phyloP scores from a whole-genome alignment of 1,140 invertebrate species.

The Leguminivora glycinivorella region DNA sequence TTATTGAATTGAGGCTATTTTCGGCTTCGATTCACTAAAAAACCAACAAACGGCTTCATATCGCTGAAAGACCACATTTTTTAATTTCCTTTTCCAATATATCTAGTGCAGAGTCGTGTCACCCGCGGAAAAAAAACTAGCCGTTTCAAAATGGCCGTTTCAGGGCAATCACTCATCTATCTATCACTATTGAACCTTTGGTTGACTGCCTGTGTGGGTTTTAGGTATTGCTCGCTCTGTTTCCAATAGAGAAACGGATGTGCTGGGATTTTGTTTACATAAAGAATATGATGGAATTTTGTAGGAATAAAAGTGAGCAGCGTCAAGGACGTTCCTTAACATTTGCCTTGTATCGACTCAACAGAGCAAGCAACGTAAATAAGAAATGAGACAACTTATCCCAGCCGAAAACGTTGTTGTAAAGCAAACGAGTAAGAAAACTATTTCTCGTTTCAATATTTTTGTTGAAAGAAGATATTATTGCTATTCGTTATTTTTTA shows the following conservation, averaged over 20 bases:
- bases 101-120: not conserved
- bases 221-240: not conserved
- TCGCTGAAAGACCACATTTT: not conserved
- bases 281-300: too few species aligned
- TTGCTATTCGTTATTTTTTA: too few species aligned
- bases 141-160: not conserved
- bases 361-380: too few species aligned
- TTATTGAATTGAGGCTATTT: not conserved
- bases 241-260: not conserved
- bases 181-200: not conserved
- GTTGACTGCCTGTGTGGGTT: not conserved
- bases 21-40: not conserved
- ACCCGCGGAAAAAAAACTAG: not conserved
- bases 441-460: too few species aligned
- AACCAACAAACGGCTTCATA: not conserved
- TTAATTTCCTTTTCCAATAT: slow-evolving; percentile 8
- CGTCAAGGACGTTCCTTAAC: too few species aligned
- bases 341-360: too few species aligned
- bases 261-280: not conserved
- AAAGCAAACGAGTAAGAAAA: too few species aligned
- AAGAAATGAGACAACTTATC: too few species aligned
- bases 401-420: too few species aligned
- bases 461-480: too few species aligned
- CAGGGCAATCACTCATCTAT: slow-evolving; percentile 6
- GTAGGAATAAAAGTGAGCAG: too few species aligned